phyloP scores from a whole-genome alignment of 2,888 invertebrate genomes.

The Cheilosia variabilis region DNA sequence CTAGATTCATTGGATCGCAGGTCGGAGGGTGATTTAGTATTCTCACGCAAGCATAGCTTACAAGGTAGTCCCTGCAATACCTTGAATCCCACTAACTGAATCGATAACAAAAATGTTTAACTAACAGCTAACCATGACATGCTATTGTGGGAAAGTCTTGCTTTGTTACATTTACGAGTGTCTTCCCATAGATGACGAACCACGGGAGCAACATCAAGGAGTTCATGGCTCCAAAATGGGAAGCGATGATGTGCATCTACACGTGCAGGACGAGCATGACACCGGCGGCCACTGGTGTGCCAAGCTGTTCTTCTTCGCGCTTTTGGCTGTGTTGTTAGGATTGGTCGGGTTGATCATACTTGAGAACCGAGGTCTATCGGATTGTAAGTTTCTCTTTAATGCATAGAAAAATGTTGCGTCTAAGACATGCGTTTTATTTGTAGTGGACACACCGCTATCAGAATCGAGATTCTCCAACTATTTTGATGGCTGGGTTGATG shows the following conservation, averaged over 20 bases:
- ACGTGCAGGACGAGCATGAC: slow-evolving; percentile 90
- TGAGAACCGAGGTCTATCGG: slow-evolving; percentile 91
- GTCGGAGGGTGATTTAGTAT: slow-evolving; percentile 82
- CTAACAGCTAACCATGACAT: slow-evolving; percentile 8
- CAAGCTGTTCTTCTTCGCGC: slow-evolving; percentile 91
- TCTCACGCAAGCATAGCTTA: slow-evolving; percentile 81
- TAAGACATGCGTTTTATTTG: neutral
- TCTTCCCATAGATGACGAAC: slow-evolving; percentile 80
- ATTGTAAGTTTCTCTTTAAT: slow-evolving; percentile 86
- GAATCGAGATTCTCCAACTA: slow-evolving; percentile 90
- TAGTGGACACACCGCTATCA: slow-evolving; percentile 86
- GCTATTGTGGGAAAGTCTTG: neutral
- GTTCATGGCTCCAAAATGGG: slow-evolving; percentile 83
- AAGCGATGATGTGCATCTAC: slow-evolving; percentile 90
- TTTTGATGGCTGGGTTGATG: slow-evolving; percentile 90
- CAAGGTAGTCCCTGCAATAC: slow-evolving; percentile 79
- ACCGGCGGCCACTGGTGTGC: slow-evolving; percentile 94
- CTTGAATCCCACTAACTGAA: slow-evolving; percentile 10
- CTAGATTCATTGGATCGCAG: slow-evolving; percentile 82
- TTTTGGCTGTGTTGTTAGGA: slow-evolving; percentile 89
- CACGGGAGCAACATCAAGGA: slow-evolving; percentile 80
- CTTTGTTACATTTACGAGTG: neutral
- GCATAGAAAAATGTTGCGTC: neutral
- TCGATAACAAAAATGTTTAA: slow-evolving; percentile 1
- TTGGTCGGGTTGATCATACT: slow-evolving; percentile 91